Base-by-base conservation (phyloP, 2,797 vertebrate species). In the Sebastes paucispinis region DNA sequence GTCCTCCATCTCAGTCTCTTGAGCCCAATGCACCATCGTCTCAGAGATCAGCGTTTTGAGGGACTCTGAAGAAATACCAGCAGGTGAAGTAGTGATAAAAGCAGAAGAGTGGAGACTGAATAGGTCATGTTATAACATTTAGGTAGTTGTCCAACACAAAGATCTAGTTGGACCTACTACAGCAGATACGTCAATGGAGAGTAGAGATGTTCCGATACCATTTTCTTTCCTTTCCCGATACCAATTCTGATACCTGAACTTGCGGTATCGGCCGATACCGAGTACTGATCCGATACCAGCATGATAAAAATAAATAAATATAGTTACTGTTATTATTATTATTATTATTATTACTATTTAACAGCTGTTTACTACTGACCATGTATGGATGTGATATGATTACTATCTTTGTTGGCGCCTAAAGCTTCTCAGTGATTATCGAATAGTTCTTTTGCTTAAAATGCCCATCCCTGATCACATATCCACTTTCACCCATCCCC, bases 11-110 rank as follows among this genome's bases (percentile, higher is more conserved):
- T 97, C 95, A 0, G 95, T 96, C 88, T 99, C 97, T 85, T 97
- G 96, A 34, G 97, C 96, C 98, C 98, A 99, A 11, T 90, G 95
- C 25, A 98, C 96, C 97, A 98, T 97, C 0, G 96, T 98, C 63
- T 97, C 95, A 4, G 97, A 98, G 79, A 99, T 98, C 84, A 98
- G 59, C 79, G 96, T 95, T 89, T 97, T 96, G 22, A 99, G 96
- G 68, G 95, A 97, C 62, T 96, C 98, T 99, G 89, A 50, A 54
- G 25, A 68, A 57, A 59, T 7, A 43, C 8, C 39, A 85, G 39
- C 3, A 75, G 12, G 43, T 32, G 39, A 73, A 59, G 11, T 11
- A 1, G 39, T 34, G 54, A 66, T 57, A 32, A 31, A 74, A 71
- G 27, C 6, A 54, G 1, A 71, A 3, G 14, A 57, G 18, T 7